A percentile compares a stretch with the other conserved stretches of the same genome.
phyloP scores from a whole-genome alignment of 2,113 vertebrate genomes.

The Nerophis ophidion region DNA sequence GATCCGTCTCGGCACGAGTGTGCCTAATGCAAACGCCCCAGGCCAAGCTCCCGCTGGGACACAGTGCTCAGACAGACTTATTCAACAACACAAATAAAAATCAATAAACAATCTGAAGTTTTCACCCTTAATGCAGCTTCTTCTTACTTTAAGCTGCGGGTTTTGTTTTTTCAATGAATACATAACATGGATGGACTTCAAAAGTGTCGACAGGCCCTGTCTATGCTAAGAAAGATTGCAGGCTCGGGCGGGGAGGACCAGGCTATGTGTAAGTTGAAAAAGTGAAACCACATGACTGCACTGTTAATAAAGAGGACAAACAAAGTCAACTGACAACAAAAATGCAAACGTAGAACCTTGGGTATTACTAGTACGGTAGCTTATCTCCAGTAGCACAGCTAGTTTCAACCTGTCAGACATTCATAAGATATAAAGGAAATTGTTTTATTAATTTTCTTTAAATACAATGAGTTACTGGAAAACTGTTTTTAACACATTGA shows the following conservation, averaged over 20 bases:
- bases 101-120: constrained; percentile 99
- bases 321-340: no score
- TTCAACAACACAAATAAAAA: constrained; percentile 99
- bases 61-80: constrained; percentile 83
- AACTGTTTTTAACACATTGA: no score
- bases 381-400: background rate
- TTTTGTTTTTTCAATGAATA: constrained; percentile 89
- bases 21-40: constrained; percentile 42
- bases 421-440: no score
- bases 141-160: constrained; percentile 66
- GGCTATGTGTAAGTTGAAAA: constrained; percentile 19
- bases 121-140: constrained; percentile 77
- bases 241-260: constrained; percentile 38
- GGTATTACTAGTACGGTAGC: no score
- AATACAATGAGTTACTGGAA: no score
- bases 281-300: constrained; percentile 18
- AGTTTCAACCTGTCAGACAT: background rate
- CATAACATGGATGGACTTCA: constrained; percentile 92
- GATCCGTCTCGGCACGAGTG: constrained; percentile 40
- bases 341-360: no score
- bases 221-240: constrained; percentile 59
- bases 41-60: constrained; percentile 67
- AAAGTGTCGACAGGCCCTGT: constrained; percentile 77
- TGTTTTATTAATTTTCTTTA: no score
- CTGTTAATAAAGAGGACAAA: background rate